phyloP scores from a whole-genome alignment of 2,888 invertebrate species.

The Athalia cordata region DNA sequence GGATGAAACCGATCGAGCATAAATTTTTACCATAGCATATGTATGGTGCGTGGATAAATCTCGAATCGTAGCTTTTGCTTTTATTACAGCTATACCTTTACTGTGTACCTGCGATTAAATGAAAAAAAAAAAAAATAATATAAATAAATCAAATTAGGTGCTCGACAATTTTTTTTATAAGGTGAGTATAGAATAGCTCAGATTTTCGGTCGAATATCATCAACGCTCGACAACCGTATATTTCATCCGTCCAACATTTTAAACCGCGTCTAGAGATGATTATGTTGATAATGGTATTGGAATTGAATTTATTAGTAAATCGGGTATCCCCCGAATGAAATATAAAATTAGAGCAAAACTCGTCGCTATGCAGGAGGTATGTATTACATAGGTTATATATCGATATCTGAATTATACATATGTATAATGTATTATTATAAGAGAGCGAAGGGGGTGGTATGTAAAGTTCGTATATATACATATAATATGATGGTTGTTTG shows the following conservation, averaged over 20 bases:
- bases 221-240: not conserved
- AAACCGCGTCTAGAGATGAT: conserved; percentile 8
- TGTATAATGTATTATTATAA: not conserved
- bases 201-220: conserved; percentile 1
- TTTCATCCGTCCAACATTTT: not conserved
- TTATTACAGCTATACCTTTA: not conserved
- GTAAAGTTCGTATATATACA: not conserved
- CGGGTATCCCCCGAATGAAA: conserved; percentile 6
- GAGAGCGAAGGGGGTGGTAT: too few relatives aligned
- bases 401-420: not conserved
- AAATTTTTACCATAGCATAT: conserved; percentile 29
- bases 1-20: conserved; percentile 8
- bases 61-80: not conserved
- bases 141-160: too few relatives aligned
- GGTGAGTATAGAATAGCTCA: too few relatives aligned
- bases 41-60: not conserved
- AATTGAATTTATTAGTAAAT: conserved; percentile 18
- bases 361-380: not conserved
- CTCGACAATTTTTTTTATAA: too few relatives aligned
- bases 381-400: not conserved
- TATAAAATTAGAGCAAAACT: conserved; percentile 15
- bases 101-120: not conserved
- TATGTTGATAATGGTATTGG: conserved; percentile 16
- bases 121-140: too few relatives aligned
- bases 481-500: not conserved